Percentiles rank a stretch among this genome's conserved stretches.
Evolutionary conservation across 2,113 vertebrate genomes (phyloP).

Genomic region (Brienomyrus longianalis): DNA sequence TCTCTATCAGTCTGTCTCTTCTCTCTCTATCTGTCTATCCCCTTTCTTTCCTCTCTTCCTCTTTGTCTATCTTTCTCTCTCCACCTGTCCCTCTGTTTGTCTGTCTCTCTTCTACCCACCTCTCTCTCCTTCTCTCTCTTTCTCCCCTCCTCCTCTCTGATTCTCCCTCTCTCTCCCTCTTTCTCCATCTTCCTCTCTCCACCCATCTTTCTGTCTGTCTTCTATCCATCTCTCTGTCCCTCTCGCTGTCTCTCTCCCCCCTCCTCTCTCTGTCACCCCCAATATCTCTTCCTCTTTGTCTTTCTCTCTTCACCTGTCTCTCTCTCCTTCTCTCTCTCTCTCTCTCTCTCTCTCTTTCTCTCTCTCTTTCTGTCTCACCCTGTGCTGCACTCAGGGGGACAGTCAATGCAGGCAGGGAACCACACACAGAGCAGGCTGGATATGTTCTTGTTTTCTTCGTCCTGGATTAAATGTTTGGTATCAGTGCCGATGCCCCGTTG

Average conservation of each 20-base stretch:
- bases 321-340: conserved; percentile 15
- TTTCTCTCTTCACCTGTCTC: conserved; percentile 11
- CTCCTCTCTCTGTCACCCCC: neutral
- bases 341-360: conserved; percentile 22
- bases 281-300: conserved; percentile 24
- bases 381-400: conserved; percentile 45
- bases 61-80: neutral
- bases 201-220: conserved; percentile 19
- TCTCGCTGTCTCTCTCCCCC: neutral
- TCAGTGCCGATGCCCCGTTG: conserved; percentile 57
- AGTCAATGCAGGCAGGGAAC: conserved; percentile 39
- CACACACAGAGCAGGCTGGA: conserved; percentile 37
- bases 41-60: neutral
- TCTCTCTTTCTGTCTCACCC: conserved; percentile 26
- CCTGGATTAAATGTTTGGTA: conserved; percentile 72
- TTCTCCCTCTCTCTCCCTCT: neutral
- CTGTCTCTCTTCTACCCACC: neutral
- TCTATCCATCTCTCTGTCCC: neutral
- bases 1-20: neutral
- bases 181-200: neutral
- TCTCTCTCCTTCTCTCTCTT: conserved; percentile 23
- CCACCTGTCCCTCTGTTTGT: neutral
- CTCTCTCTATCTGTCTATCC: conserved; percentile 45
- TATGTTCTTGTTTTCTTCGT: conserved; percentile 70
- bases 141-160: neutral